phyloP scores from a whole-genome alignment of 1,140 invertebrate genomes.

The Zophobas morio region DNA sequence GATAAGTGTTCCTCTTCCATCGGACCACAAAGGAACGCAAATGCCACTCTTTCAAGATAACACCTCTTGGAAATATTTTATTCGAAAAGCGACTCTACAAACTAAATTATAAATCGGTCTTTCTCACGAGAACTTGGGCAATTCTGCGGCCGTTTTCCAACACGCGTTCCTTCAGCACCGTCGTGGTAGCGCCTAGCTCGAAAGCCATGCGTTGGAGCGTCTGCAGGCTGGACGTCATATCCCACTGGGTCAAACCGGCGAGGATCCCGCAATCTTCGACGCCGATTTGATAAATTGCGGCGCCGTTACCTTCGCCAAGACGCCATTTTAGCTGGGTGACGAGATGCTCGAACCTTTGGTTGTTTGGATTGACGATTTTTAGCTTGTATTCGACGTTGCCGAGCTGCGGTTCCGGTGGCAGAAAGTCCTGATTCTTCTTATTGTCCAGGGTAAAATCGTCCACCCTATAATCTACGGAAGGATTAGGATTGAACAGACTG shows the following conservation, averaged over 20 bases:
- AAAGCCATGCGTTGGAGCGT: slow-evolving; percentile 89
- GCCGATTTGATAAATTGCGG: slow-evolving; percentile 97
- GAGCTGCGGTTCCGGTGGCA: slow-evolving; percentile 91
- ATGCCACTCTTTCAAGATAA: slow-evolving; percentile 12
- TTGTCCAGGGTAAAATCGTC: slow-evolving; percentile 65
- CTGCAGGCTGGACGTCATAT: slow-evolving; percentile 86
- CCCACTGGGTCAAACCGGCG: slow-evolving; percentile 83
- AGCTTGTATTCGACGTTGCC: slow-evolving; percentile 96
- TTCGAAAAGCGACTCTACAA: slow-evolving; percentile 10
- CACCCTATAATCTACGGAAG: slow-evolving; percentile 55
- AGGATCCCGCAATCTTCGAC: slow-evolving; percentile 94
- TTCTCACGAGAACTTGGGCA: slow-evolving; percentile 91
- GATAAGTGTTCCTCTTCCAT: slow-evolving; percentile 13
- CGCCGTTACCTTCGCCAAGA: slow-evolving; percentile 88
- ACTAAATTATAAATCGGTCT: slow-evolving; percentile 70
- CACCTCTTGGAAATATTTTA: not conserved
- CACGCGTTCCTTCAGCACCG: slow-evolving; percentile 71
- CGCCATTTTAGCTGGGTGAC: slow-evolving; percentile 94
- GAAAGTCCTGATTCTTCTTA: slow-evolving; percentile 59
- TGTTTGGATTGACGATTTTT: slow-evolving; percentile 88
- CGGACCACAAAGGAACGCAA: not conserved
- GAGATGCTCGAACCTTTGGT: slow-evolving; percentile 88
- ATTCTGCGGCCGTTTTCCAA: slow-evolving; percentile 73
- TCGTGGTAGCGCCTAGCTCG: slow-evolving; percentile 85
- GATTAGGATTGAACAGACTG: slow-evolving; percentile 80